Conservation (phyloP, 2,888 invertebrate species). For the Pocota personata region DNA sequence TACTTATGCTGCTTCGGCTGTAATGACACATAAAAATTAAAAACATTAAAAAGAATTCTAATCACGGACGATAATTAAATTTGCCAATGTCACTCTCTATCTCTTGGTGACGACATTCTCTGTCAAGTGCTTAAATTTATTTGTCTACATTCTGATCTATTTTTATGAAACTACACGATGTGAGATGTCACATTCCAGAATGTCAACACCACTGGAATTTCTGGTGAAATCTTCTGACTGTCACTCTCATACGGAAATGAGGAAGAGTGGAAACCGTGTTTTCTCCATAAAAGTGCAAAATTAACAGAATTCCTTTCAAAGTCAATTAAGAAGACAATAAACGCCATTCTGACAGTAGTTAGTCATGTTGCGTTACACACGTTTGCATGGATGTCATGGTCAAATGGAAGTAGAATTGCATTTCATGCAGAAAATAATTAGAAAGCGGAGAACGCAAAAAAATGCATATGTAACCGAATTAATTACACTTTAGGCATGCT, state of each 20-base stretch:
- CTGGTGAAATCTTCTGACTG: conserved; percentile 32
- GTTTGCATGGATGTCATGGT: conserved; percentile 64
- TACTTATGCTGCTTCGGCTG: conserved; percentile 81
- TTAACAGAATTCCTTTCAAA: conserved; percentile 26
- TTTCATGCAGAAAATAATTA: conserved; percentile 49
- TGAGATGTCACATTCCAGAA: conserved; percentile 20
- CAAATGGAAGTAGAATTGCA: conserved; percentile 53
- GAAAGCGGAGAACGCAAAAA: conserved; percentile 29
- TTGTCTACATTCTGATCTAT: conserved; percentile 35
- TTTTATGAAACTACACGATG: conserved; percentile 23
- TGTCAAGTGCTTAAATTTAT: conserved; percentile 18
- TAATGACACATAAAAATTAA: conserved; percentile 67
- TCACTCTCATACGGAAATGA: conserved; percentile 35
- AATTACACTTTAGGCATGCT: conserved; percentile 31
- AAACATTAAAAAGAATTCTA: conserved; percentile 2
- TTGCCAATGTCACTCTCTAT: conserved; percentile 33
- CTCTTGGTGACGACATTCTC: conserved; percentile 7
- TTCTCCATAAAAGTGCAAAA: background rate
- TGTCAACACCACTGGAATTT: conserved; percentile 43
- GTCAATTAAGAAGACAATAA: conserved; percentile 35
- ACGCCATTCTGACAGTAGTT: conserved; percentile 34
- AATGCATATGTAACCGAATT: conserved; percentile 22
- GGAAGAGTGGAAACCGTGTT: background rate
- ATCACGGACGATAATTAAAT: conserved; percentile 15
- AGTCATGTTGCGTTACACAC: conserved; percentile 35